phyloP scores from a whole-genome alignment of 2,797 vertebrate species.

The Scarus forsteni region DNA sequence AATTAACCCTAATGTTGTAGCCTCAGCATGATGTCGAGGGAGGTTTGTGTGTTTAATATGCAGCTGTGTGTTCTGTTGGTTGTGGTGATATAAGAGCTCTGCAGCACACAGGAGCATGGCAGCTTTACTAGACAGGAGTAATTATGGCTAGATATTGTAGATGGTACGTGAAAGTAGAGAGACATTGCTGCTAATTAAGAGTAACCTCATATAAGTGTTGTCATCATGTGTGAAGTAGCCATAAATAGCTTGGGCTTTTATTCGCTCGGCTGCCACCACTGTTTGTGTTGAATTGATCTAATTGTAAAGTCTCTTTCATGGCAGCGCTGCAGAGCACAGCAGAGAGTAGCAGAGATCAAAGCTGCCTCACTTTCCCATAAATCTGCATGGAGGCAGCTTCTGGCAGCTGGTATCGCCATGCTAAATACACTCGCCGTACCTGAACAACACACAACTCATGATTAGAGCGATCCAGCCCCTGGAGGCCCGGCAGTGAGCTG shows the following conservation, averaged over 20 bases:
- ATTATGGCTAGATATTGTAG: conserved; percentile 53
- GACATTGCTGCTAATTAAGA: conserved; percentile 54
- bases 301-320: conserved; percentile 72
- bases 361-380: conserved; percentile 24
- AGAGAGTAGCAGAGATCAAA: conserved; percentile 58
- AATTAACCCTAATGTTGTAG: not conserved
- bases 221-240: conserved; percentile 37
- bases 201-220: conserved; percentile 40
- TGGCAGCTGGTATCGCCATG: conserved; percentile 1
- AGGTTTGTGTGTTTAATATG: conserved; percentile 29
- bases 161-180: conserved; percentile 32
- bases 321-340: conserved; percentile 33
- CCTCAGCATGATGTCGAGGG: not conserved
- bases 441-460: conserved; percentile 7
- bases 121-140: conserved; percentile 31
- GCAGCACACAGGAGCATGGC: conserved; percentile 11
- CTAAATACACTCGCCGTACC: conserved; percentile 16
- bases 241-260: conserved; percentile 50
- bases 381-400: conserved; percentile 40
- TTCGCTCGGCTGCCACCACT: conserved; percentile 41
- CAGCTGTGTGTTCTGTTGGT: conserved; percentile 27
- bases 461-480: not conserved
- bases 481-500: conserved; percentile 2
- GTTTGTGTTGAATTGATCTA: conserved; percentile 66
- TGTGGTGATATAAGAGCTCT: conserved; percentile 29